Conservation (phyloP, 2,113 vertebrate species). For the Bubalus kerabau region DNA sequence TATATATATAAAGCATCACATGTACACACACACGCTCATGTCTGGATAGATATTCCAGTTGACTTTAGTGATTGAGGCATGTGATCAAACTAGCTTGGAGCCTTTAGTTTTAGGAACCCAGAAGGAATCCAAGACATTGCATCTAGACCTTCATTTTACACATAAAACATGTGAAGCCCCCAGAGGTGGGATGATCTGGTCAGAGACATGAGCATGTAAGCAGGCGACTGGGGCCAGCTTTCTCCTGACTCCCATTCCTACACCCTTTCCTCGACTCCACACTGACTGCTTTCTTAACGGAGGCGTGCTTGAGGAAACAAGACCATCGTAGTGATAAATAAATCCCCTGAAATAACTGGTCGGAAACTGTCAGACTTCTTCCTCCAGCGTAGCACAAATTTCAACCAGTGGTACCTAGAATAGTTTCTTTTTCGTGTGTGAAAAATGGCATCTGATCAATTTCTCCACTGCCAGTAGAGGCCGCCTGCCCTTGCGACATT, state of each 20-base stretch:
- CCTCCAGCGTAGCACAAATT: background rate
- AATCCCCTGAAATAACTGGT: background rate
- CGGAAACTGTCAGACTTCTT: constrained; percentile 14
- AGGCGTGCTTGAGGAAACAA: background rate
- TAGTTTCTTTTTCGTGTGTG: constrained; percentile 55
- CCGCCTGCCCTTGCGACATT: constrained; percentile 12
- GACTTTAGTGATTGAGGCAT: background rate
- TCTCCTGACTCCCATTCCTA: background rate
- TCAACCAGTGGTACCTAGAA: constrained; percentile 6
- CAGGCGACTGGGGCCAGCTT: rapidly evolving
- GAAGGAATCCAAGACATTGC: background rate
- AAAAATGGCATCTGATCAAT: constrained; percentile 58
- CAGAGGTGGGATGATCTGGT: background rate
- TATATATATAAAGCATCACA: background rate
- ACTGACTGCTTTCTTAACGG: background rate
- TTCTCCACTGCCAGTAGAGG: constrained; percentile 41
- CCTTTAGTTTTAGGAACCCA: background rate
- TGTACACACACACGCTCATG: background rate
- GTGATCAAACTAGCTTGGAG: background rate
- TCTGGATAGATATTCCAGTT: background rate
- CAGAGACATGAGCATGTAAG: background rate
- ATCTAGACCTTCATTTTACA: background rate
- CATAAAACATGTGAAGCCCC: background rate
- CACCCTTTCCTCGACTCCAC: background rate
- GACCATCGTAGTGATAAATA: background rate